Evolutionary conservation across 2,797 vertebrate genomes (phyloP).

Genomic region (Micromesistius poutassou): DNA sequence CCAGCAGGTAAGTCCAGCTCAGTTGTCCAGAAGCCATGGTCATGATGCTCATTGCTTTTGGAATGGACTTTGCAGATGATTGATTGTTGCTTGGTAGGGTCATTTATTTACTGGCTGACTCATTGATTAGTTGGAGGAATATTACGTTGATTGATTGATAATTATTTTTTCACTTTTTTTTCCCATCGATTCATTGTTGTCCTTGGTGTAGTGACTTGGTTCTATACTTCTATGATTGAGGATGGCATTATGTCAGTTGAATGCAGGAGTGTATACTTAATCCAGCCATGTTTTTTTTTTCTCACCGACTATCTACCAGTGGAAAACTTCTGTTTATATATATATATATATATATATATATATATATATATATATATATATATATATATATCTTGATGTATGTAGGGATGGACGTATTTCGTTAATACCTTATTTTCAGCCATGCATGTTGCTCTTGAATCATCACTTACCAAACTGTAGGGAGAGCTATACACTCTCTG

Average conservation of each 20-base stretch:
- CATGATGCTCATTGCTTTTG: background rate
- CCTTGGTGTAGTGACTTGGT: background rate
- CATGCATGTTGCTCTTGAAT: background rate
- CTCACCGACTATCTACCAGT: background rate
- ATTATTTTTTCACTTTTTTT: background rate
- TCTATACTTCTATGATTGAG: background rate
- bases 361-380: background rate
- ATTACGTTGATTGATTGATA: background rate
- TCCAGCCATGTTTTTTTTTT: background rate
- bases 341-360: background rate
- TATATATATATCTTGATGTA: background rate
- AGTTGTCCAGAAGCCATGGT: background rate
- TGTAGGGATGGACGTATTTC: background rate
- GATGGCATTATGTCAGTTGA: background rate
- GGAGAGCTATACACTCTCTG: background rate
- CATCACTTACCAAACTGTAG: background rate
- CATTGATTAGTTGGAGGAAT: background rate
- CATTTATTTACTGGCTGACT: conserved; percentile 46
- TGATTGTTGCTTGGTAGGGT: conserved; percentile 1
- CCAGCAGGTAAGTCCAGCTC: background rate
- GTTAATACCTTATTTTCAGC: background rate
- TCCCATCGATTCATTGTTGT: background rate
- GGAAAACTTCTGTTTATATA: background rate
- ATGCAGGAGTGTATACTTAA: background rate
- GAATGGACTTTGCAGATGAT: background rate